These are phyloP conservation scores for Lepidocyrtinus sp. DNA, from an alignment of 2,888 invertebrate species.

Conservation along the genomic window DNA sequence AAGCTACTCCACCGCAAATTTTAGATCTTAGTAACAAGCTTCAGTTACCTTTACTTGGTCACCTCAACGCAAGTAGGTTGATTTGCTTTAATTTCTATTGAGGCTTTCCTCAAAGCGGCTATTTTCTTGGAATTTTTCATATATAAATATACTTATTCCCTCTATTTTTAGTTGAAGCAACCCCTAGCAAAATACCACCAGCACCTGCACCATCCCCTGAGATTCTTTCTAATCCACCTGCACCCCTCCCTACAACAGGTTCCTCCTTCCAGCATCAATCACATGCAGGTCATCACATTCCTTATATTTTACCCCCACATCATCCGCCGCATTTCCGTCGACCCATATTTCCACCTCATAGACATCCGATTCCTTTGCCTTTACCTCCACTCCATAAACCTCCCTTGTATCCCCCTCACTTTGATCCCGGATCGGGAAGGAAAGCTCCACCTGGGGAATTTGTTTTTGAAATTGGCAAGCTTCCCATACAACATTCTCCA, in stretches of 20 bases:
- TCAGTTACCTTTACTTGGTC: conserved; percentile 1
- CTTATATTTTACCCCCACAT: conserved; percentile 12
- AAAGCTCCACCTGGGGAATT: conserved; percentile 31
- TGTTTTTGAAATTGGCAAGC: conserved; percentile 22
- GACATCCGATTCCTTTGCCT: neutral
- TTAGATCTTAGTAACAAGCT: conserved; percentile 17
- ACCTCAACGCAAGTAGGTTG: conserved; percentile 16
- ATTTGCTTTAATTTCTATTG: too few species aligned
- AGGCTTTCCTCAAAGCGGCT: too few species aligned
- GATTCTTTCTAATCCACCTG: neutral
- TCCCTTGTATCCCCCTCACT: neutral
- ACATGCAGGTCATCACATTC: conserved; percentile 25
- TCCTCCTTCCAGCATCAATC: neutral
- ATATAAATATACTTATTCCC: too few species aligned
- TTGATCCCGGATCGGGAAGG: conserved; percentile 39
- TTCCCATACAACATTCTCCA: neutral
- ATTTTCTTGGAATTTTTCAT: too few species aligned
- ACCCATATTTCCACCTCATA: neutral
- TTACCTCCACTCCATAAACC: neutral
- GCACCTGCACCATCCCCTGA: neutral
- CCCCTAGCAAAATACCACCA: conserved; percentile 23
- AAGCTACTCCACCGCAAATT: conserved; percentile 25
- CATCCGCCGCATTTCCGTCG: conserved; percentile 3
- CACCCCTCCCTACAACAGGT: neutral
- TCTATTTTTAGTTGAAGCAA: conserved; percentile 15